These are phyloP conservation scores for Fistularia tabacaria DNA, from an alignment of 2,797 vertebrate species.

Conservation along the genomic window DNA sequence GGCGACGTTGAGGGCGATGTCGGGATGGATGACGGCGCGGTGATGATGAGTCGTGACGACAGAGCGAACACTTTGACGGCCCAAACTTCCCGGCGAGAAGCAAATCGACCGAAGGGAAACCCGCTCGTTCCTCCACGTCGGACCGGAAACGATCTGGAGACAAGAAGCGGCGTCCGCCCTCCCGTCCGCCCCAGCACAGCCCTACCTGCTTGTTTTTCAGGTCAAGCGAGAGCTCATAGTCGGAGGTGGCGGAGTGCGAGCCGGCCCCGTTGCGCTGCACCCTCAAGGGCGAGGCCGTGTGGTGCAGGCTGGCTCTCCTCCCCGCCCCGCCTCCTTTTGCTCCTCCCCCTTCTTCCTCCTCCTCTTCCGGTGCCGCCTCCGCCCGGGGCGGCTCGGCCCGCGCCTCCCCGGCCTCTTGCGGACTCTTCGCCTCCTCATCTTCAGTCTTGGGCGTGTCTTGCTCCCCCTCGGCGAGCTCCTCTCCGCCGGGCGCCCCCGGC, in stretches of 20 bases:
- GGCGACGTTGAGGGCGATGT: too few relatives aligned
- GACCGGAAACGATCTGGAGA: slow-evolving; percentile 45
- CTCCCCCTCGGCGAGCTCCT: slow-evolving; percentile 28
- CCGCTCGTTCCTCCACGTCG: slow-evolving; percentile 1
- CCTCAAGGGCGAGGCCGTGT: slow-evolving; percentile 87
- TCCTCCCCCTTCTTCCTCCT: slow-evolving; percentile 70
- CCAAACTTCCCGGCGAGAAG: slow-evolving; percentile 1
- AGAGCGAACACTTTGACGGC: slow-evolving; percentile 4
- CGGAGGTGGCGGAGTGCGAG: slow-evolving; percentile 86
- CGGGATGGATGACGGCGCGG: slow-evolving; percentile 18
- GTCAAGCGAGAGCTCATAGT: slow-evolving; percentile 99
- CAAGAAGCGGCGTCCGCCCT: slow-evolving; percentile 44
- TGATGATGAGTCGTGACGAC: slow-evolving; percentile 49
- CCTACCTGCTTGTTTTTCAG: slow-evolving; percentile 99
- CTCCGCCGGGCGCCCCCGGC: slow-evolving; percentile 30
- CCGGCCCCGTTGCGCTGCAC: slow-evolving; percentile 90
- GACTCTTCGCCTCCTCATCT: slow-evolving; percentile 30
- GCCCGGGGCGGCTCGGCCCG: slow-evolving; percentile 15
- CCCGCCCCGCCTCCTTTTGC: slow-evolving; percentile 71
- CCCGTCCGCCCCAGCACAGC: slow-evolving; percentile 58
- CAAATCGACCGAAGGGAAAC: slow-evolving; percentile 8
- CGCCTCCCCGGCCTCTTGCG: slow-evolving; percentile 46
- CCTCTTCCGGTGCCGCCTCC: slow-evolving; percentile 43
- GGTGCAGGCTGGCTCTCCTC: slow-evolving; percentile 88
- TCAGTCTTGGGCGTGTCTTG: slow-evolving; percentile 40